A percentile compares a stretch with the other conserved stretches of the same genome.
phyloP scores from a whole-genome alignment of 2,113 vertebrate species.

The Rhabdomys dilectus region DNA sequence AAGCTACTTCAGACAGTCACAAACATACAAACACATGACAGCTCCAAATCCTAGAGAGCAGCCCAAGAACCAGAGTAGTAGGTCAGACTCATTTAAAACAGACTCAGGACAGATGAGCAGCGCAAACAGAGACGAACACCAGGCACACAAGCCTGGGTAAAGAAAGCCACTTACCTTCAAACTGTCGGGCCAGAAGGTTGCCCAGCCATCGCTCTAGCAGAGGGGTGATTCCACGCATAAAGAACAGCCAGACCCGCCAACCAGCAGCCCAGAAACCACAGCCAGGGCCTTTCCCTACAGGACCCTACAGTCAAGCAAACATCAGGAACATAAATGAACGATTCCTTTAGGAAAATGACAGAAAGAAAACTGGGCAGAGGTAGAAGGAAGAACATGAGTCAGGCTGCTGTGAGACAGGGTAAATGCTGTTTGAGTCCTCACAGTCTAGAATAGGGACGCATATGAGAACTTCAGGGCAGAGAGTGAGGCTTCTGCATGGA shows the following conservation, averaged over 20 bases:
- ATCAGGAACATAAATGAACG: constrained; percentile 47
- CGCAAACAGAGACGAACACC: too few relatives aligned
- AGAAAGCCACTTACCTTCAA: constrained; percentile 92
- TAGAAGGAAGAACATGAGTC: background rate
- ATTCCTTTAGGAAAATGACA: background rate
- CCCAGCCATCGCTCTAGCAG: constrained; percentile 98
- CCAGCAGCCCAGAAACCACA: constrained; percentile 99
- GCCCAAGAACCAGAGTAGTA: background rate
- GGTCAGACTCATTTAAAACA: background rate
- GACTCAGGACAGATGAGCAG: background rate
- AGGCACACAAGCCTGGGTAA: fast-evolving
- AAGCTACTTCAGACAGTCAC: background rate
- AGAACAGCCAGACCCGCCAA: constrained; percentile 99
- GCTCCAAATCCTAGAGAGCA: background rate
- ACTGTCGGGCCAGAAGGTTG: constrained; percentile 98
- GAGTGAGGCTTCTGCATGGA: background rate
- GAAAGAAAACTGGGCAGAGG: background rate
- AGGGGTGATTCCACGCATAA: constrained; percentile 99
- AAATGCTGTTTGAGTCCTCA: background rate
- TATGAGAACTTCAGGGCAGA: constrained; percentile 18
- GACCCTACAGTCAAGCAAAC: constrained; percentile 89
- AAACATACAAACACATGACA: background rate
- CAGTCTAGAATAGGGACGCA: background rate
- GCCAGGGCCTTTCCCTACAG: constrained; percentile 98
- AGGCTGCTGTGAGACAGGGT: background rate